phyloP scores from a whole-genome alignment of 2,797 vertebrate species.

The Sebastes trivittatus region DNA sequence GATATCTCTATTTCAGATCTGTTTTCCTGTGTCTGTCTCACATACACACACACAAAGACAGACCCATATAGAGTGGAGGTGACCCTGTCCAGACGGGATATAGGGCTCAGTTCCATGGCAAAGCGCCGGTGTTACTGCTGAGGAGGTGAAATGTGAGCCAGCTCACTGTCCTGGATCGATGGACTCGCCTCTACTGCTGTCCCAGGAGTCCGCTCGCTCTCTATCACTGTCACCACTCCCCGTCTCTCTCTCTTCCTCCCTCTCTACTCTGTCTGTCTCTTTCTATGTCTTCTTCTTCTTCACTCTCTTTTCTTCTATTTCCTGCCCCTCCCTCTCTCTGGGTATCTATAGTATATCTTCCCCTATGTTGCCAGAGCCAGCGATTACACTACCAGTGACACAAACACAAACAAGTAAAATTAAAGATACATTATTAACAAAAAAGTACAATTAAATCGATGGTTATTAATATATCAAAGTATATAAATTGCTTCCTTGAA shows the following conservation, averaged over 20 bases:
- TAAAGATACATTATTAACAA: background rate
- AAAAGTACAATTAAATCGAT: background rate
- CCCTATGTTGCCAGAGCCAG: background rate
- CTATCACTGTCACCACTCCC: slow-evolving; percentile 71
- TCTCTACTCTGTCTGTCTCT: slow-evolving; percentile 1
- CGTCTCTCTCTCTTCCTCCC: slow-evolving; percentile 45
- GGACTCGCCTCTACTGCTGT: slow-evolving; percentile 65
- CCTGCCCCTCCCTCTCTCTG: too few relatives aligned
- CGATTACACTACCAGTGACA: background rate
- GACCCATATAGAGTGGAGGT: slow-evolving; percentile 63
- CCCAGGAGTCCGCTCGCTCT: slow-evolving; percentile 67
- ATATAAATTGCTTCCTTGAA: background rate
- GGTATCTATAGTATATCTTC: background rate
- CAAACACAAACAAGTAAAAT: background rate
- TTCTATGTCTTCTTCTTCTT: background rate
- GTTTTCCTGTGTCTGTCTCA: slow-evolving; percentile 13
- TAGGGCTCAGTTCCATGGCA: slow-evolving; percentile 67
- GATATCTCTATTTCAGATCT: slow-evolving; percentile 3
- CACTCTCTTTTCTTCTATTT: background rate
- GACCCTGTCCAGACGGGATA: slow-evolving; percentile 76
- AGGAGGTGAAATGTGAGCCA: slow-evolving; percentile 74
- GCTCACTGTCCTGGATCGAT: slow-evolving; percentile 78
- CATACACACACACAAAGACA: slow-evolving; percentile 27
- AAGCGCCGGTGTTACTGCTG: slow-evolving; percentile 67
- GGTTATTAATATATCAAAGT: background rate